A percentile compares a stretch with the other conserved stretches of the same genome.
Evolutionary conservation across 1,140 invertebrate genomes (phyloP).

Genomic region (Batillaria attramentaria): DNA sequence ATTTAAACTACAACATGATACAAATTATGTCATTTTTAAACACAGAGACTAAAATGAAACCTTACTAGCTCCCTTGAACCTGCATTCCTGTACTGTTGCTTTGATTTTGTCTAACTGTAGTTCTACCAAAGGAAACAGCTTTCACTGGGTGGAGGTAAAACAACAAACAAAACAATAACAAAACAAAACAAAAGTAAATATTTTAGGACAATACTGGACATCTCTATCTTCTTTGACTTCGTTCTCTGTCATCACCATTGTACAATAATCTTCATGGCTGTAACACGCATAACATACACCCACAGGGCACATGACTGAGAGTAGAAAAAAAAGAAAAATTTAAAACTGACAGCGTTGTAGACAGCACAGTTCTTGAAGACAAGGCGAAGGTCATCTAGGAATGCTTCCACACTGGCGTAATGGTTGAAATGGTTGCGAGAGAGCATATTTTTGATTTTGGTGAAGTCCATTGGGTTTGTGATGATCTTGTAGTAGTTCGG

Average conservation of each 20-base stretch:
- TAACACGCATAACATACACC: not conserved
- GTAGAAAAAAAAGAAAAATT: not conserved
- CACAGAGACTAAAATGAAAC: too few species aligned
- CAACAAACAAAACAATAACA: not conserved
- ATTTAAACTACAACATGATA: too few species aligned
- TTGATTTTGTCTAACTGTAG: too few species aligned
- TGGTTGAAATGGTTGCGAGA: constrained; percentile 80
- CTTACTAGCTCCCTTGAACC: too few species aligned
- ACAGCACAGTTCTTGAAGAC: constrained; percentile 90
- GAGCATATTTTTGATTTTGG: constrained; percentile 84
- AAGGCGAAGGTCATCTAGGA: constrained; percentile 86
- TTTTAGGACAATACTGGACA: not conserved
- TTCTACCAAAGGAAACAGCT: too few species aligned
- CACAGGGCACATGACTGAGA: not conserved
- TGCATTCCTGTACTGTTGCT: too few species aligned
- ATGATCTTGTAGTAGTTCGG: constrained; percentile 84
- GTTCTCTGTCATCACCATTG: not conserved
- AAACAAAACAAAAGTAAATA: not conserved
- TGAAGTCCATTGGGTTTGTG: constrained; percentile 87
- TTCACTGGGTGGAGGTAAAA: too few species aligned
- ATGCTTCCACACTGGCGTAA: constrained; percentile 83
- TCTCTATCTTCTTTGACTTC: not conserved
- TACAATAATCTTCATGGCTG: not conserved
- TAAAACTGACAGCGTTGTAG: constrained; percentile 84
- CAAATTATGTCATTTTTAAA: too few species aligned